Conservation (phyloP, 2,888 invertebrate species). For the Erynnis tages region DNA sequence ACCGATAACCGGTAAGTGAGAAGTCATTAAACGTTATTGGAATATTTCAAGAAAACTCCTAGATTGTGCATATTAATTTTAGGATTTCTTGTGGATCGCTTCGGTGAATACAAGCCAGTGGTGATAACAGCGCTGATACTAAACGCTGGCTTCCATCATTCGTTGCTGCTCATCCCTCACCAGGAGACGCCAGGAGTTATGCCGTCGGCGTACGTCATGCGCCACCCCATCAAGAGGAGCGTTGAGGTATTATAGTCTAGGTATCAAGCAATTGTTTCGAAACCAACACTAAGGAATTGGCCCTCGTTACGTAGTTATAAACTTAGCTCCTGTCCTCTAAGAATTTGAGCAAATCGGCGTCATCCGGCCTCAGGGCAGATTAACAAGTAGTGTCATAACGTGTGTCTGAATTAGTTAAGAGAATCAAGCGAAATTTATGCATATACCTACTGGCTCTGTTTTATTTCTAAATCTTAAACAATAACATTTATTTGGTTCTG, state of each 20-base stretch:
- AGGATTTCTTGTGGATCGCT: slow-evolving; percentile 93
- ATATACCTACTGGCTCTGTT: slow-evolving; percentile 33
- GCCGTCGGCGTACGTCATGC: slow-evolving; percentile 88
- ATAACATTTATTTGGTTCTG: no score
- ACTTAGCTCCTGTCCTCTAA: slow-evolving; percentile 60
- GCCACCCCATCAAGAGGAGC: slow-evolving; percentile 85
- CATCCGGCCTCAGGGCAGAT: slow-evolving; percentile 75
- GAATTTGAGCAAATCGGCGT: slow-evolving; percentile 78
- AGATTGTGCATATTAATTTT: slow-evolving; percentile 44
- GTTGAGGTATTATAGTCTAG: slow-evolving; percentile 82
- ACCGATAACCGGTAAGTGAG: slow-evolving; percentile 87
- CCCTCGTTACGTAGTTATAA: slow-evolving; percentile 54
- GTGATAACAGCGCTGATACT: slow-evolving; percentile 89
- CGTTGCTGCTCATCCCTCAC: slow-evolving; percentile 89
- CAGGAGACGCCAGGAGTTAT: slow-evolving; percentile 89
- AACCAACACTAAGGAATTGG: slow-evolving; percentile 53
- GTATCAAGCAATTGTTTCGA: slow-evolving; percentile 37
- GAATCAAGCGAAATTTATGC: slow-evolving; percentile 63
- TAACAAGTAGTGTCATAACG: slow-evolving; percentile 65
- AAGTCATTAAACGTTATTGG: neutral
- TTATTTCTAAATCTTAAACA: no score
- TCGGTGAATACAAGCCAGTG: slow-evolving; percentile 92
- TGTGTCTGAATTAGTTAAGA: slow-evolving; percentile 68
- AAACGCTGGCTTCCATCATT: slow-evolving; percentile 90
- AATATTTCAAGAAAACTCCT: neutral